Base-by-base conservation (phyloP, 2,797 vertebrate genomes). In the Alauda arvensis region DNA sequence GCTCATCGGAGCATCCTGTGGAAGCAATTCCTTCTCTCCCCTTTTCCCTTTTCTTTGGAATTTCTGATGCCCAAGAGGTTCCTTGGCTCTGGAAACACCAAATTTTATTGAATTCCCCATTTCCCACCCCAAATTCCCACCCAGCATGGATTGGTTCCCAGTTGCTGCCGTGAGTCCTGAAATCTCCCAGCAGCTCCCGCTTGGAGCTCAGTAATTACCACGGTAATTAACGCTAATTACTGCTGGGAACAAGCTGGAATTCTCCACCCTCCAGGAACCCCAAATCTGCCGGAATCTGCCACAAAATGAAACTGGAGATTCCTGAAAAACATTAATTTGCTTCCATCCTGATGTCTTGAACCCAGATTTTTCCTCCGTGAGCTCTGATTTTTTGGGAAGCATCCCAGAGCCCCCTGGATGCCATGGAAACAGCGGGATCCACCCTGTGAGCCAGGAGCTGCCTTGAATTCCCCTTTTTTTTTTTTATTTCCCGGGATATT, bases 291-390 rank as follows among this genome's bases (percentile, higher is more conserved):
- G 9, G 18, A 19, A 14, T 55, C 37, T 6, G 18, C 23, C 2
- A 62, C 26, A 9, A 45, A 65, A 39, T 10, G 12, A 43, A 28
- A 48, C 25, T 2, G 28, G 19, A 5, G 18, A 24, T 28, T 48
- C 43, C 4, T 6, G 8, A 34, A 25, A 25, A n/a, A 12, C 2
- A 0, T 0, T 2, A 34, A 21, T 33, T 34, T 15, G 0, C 24
- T 42, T 60, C 28, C 33, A 14, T 39, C 19, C 0, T 0, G 1
- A 3, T 0, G 4, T 13, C 71, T 65, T 3, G 31, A 43, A 43
- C 52, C 46, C 10, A 2, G 16, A 33, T 39, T 5, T 1, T 34
- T 76, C 29, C 56, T 83, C 31, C 34, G 52, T 4, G 8, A 86
- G 71, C 71, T 76, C 29, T 0, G 10, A 45, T 62, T 74, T 88